phyloP scores from a whole-genome alignment of 2,797 vertebrate genomes.

The Peromyscus attwateri region DNA sequence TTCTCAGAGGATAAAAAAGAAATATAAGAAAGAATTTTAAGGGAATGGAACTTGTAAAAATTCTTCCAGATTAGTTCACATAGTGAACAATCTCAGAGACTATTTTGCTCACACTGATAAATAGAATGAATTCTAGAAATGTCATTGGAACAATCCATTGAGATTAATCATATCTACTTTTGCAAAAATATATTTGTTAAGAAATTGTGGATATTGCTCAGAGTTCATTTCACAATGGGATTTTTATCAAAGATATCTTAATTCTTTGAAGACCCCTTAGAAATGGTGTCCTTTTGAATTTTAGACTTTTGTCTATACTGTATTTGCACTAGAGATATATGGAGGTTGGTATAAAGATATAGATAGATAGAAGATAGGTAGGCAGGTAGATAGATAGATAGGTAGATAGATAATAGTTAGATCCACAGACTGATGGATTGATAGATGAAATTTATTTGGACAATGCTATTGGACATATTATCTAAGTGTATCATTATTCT shows the following conservation, averaged over 20 bases:
- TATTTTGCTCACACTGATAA: background rate
- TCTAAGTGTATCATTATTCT: background rate
- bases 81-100: background rate
- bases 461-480: background rate
- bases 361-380: background rate
- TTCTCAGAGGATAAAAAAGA: background rate
- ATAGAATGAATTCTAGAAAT: background rate
- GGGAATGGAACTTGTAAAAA: background rate
- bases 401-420: background rate
- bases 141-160: background rate
- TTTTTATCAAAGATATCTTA: background rate
- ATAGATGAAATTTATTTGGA: background rate
- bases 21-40: background rate
- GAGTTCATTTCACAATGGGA: constrained; percentile 33
- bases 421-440: background rate
- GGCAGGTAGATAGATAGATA: background rate
- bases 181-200: background rate
- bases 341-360: background rate
- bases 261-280: background rate
- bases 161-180: background rate
- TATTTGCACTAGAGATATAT: background rate
- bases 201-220: background rate
- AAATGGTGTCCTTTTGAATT: background rate
- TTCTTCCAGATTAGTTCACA: background rate
- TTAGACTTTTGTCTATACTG: background rate